Evolutionary conservation across 2,113 vertebrate species (phyloP), one percentile per base, ranked within the genome.

Genomic region (Solea senegalensis): DNA sequence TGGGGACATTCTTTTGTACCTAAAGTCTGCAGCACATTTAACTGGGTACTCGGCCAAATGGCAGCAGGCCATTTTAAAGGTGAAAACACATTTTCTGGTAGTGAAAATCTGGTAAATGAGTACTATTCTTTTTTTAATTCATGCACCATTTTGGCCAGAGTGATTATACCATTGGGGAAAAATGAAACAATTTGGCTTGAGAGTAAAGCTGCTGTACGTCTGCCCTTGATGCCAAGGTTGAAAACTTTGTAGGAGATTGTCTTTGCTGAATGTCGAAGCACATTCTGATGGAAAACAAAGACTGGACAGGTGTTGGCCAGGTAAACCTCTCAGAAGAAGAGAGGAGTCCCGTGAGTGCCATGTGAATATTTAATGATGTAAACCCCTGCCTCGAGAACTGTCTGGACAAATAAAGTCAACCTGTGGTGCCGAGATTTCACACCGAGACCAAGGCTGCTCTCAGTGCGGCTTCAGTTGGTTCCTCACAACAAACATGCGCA

Each of bases 291-390:
- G 68, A 83, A 84, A 86, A 84, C 78, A 83, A 85, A 67, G 76
- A 82, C 43, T 53, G 68, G 89, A 85, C 88, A 88, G 87, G 88
- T 84, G 84, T 86, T 77, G 82, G 67, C 76, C 78, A 78, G 80
- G 76, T 82, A 83, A 78, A 72, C 66, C 73, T 81, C 67, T 74
- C 80, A 65, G 55, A 72, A 74, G 75, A 67, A 78, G 76, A 84
- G 21, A 21, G 1, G 21, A 59, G 73, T 79, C 75, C 69, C 75
- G 70, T 62, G 84, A 82, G 84, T 86, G 68, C 80, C 67, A 14
- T 16, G 65, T 89, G 80, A 90, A 91, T 89, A 82, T 82, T 83
- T 89, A 80, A 90, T 89, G 82, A 79, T 13, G 66, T 28, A 46
- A 55, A 69, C 64, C 69, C 51, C 72, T 52, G 28, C 56, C 74